phyloP scores from a whole-genome alignment of 2,113 vertebrate species.

The Vanacampus margaritifer region DNA sequence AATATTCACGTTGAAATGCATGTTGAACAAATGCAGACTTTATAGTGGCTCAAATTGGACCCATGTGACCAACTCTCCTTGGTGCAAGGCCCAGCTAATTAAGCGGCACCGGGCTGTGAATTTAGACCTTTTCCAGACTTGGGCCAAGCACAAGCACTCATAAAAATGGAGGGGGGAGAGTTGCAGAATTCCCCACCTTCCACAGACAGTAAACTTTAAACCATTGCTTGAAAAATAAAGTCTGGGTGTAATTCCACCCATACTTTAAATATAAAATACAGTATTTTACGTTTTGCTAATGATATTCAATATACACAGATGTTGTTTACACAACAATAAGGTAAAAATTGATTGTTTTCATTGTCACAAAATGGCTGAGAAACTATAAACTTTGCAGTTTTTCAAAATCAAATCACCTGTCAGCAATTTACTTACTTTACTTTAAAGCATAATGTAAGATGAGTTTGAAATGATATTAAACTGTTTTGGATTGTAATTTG shows the following conservation, averaged over 20 bases:
- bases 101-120: conserved; percentile 56
- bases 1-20: conserved; percentile 58
- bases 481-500: too few species aligned
- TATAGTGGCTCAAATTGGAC: conserved; percentile 70
- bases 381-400: too few species aligned
- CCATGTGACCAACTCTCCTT: conserved; percentile 64
- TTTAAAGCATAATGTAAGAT: too few species aligned
- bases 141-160: conserved; percentile 39
- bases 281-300: too few species aligned
- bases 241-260: conserved; percentile 28
- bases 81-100: conserved; percentile 62
- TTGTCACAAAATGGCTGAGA: not conserved
- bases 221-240: conserved; percentile 23
- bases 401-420: too few species aligned
- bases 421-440: too few species aligned
- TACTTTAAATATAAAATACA: not conserved
- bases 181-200: conserved; percentile 10
- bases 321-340: too few species aligned
- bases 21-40: conserved; percentile 57
- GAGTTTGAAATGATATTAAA: too few species aligned
- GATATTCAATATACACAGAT: too few species aligned
- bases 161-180: conserved; percentile 35
- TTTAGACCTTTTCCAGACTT: conserved; percentile 39
- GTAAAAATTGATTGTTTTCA: not conserved
- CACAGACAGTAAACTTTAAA: conserved; percentile 26